Conservation (phyloP, 2,113 vertebrate genomes). For the Heptranchias perlo region DNA sequence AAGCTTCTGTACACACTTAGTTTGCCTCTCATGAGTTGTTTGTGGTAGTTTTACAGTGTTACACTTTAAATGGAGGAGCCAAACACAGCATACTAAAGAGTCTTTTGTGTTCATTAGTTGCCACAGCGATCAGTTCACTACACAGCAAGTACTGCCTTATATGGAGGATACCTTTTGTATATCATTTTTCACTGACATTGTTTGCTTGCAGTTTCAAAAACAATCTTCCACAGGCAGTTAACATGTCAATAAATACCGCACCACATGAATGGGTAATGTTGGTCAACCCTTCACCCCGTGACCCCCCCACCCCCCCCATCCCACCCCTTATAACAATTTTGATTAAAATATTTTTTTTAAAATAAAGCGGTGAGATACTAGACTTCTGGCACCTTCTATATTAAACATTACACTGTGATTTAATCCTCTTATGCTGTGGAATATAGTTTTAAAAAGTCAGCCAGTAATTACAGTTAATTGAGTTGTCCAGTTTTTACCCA, state of each 20-base stretch:
- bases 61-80: background rate
- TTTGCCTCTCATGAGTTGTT: background rate
- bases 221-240: background rate
- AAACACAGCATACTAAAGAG: constrained; percentile 51
- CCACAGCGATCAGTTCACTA: constrained; percentile 58
- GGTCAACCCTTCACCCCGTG: no score
- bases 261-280: background rate
- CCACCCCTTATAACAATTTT: background rate
- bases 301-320: background rate
- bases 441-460: background rate
- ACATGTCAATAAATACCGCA: background rate
- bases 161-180: background rate
- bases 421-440: background rate
- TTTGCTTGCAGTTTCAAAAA: background rate
- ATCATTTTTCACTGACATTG: background rate
- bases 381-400: background rate
- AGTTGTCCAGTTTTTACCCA: background rate
- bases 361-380: background rate
- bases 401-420: background rate
- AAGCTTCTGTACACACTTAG: background rate
- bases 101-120: constrained; percentile 62
- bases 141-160: background rate
- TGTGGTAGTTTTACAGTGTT: background rate
- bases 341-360: background rate
- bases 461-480: background rate